Evolutionary conservation across 2,113 vertebrate genomes (phyloP), one percentile per base, ranked within the genome.

Genomic region (Pongo pygmaeus): DNA sequence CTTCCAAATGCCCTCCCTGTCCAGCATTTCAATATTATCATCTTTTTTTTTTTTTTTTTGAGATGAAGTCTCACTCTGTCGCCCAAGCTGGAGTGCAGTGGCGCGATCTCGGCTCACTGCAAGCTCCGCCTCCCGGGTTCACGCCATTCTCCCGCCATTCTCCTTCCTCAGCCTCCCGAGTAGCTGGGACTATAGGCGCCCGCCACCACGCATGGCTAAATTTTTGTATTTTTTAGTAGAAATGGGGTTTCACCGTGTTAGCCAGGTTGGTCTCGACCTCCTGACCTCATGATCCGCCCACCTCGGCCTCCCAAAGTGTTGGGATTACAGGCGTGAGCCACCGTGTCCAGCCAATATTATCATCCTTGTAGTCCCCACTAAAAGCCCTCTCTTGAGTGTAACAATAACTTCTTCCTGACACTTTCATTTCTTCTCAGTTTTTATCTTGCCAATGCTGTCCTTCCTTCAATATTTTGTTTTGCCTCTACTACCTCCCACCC

Each of bases 391-490:
- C 52, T 40, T 46, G 46, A 91, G 16, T 5, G 38, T 74, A 40
- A 17, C 43, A 87, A 3, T 92, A 69, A 32, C 77, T 40, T 90
- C 48, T 40, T 92, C 57, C 43, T 70, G 18, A 27, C 14, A 4
- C 4, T 75, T 88, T 89, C 30, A 27, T n/a, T 30, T 67, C 85
- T 84, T 89, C 57, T 61, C 11, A 5, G 32, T 69, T 79, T 64
- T 80, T 23, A 77, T 8, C 22, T 32, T 67, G 43, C 32, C 57
- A 64, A 5, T 40, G 35, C 40, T 52, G 10, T 64, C 64, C 83
- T 96, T 59, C 25, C 67, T 17, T 93, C 64, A 61, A 25, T 18
- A 77, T 93, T 85, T 43, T 95, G 23, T 79, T 84, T 96, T 89
- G 27, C 30, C 16, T 69, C 55, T 75, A 17, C 57, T 81, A 4